Base-by-base conservation (phyloP, 2,797 vertebrate species). In the Threskiornis aethiopicus region DNA sequence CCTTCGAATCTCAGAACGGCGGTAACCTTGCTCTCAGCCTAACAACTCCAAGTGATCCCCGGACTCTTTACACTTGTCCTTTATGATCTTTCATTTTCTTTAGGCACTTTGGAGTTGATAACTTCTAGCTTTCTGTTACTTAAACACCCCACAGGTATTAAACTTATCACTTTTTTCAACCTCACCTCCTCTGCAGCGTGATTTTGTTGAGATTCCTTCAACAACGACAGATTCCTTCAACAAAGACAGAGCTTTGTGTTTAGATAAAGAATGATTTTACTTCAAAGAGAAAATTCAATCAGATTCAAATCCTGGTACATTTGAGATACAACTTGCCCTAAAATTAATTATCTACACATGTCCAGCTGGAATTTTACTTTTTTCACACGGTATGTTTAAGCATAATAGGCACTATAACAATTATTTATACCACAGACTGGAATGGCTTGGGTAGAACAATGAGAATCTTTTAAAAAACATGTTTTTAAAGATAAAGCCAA, bases 401-500 rank as follows among this genome's bases (percentile, higher is more conserved):
- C 80, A 66, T 55, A 91, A 81, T 37, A 93, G 80, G 90, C 79
- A 79, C 37, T 81, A 46, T 67, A 95, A 91, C 58, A 94, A 86
- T 93, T 94, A 94, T 94, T 94, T 93, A 55, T 64, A 88, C 87
- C 92, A 81, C 87, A 81, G 72, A 52, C 62, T 88, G 76, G 76
- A 97, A 94, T 70, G 69, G 37, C 76, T 84, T 61, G 82, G 13
- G 82, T 87, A 66, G 84, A 94, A 94, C 92, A 92, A 96, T 76
- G n/a, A 92, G 75, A 92, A 75, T 47, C 52, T 85, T 92, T 87
- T n/a, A 35, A 95, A 94, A 94, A 96, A 81, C 69, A 94, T 95
- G 96, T 89, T 94, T 96, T 96, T 66, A 84, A 93, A 93, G 84
- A 94, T 84, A 96, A 94, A 95, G 93, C 95, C 95, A 97, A 96